Conservation (phyloP, 2,888 invertebrate genomes). For the Sphaerophoria taeniata region DNA sequence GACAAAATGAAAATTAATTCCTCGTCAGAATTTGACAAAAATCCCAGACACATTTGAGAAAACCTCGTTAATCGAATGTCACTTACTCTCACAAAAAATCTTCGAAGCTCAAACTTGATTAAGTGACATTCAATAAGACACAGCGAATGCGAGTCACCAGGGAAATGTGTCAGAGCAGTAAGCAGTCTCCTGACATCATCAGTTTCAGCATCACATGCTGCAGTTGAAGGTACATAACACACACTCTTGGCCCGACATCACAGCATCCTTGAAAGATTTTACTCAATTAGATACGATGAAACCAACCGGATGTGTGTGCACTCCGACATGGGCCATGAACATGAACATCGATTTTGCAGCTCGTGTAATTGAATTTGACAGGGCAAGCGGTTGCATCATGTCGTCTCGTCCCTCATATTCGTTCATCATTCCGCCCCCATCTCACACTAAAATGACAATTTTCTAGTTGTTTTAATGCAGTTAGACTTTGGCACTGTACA, state of each 20-base stretch:
- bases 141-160: constrained; percentile 5
- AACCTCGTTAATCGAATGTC: constrained; percentile 35
- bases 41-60: not conserved
- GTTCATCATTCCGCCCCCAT: constrained; percentile 4
- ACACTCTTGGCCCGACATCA: constrained; percentile 6
- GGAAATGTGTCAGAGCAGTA: constrained; percentile 44
- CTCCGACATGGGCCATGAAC: constrained; percentile 31
- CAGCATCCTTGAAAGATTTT: constrained; percentile 23
- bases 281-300: constrained; percentile 54
- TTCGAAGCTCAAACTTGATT: constrained; percentile 47
- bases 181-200: not conserved
- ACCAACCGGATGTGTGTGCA: constrained; percentile 32
- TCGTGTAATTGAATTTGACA: constrained; percentile 51
- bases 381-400: constrained; percentile 15
- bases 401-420: constrained; percentile 5
- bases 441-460: constrained; percentile 39
- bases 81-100: constrained; percentile 17
- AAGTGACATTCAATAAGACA: constrained; percentile 34
- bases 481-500: constrained; percentile 34
- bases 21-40: not conserved
- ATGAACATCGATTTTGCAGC: constrained; percentile 51
- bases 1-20: constrained; percentile 18
- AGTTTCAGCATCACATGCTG: constrained; percentile 24
- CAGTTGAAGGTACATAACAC: constrained; percentile 27
- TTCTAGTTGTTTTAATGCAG: constrained; percentile 63